A percentile compares a stretch with the other conserved stretches of the same genome.
phyloP scores from a whole-genome alignment of 2,797 vertebrate genomes.

The Vespertilio murinus region DNA sequence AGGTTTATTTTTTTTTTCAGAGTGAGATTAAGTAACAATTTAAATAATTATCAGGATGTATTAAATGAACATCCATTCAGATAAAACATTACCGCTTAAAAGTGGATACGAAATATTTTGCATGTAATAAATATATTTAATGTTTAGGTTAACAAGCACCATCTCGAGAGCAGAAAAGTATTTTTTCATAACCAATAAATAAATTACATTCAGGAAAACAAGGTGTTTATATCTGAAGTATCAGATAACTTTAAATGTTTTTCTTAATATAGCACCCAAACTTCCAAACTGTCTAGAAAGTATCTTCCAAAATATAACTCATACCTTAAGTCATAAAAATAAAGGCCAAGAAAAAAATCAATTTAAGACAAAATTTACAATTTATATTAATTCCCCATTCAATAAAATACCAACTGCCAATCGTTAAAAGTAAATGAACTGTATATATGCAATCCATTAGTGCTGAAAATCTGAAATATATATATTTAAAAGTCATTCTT shows the following conservation, averaged over 20 bases:
- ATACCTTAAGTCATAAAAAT: constrained; percentile 72
- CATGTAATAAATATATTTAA: constrained; percentile 71
- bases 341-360: constrained; percentile 71
- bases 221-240: constrained; percentile 65
- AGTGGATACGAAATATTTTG: constrained; percentile 72
- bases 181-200: constrained; percentile 71
- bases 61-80: constrained; percentile 65
- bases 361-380: constrained; percentile 69
- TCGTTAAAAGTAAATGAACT: constrained; percentile 85
- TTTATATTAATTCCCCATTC: constrained; percentile 79
- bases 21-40: constrained; percentile 73
- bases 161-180: constrained; percentile 67
- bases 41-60: constrained; percentile 75
- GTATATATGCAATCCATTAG: constrained; percentile 82
- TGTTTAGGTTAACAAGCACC: constrained; percentile 72
- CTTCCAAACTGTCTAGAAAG: constrained; percentile 66
- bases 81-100: constrained; percentile 70
- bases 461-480: constrained; percentile 84
- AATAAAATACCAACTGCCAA: constrained; percentile 83
- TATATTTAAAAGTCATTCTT: constrained; percentile 81
- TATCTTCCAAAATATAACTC: constrained; percentile 69
- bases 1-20: constrained; percentile 74
- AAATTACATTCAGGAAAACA: constrained; percentile 67
- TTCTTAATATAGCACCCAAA: constrained; percentile 75
- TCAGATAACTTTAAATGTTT: constrained; percentile 68